Evolutionary conservation across 1,140 invertebrate genomes (phyloP).

Genomic region (Ips typographus): DNA sequence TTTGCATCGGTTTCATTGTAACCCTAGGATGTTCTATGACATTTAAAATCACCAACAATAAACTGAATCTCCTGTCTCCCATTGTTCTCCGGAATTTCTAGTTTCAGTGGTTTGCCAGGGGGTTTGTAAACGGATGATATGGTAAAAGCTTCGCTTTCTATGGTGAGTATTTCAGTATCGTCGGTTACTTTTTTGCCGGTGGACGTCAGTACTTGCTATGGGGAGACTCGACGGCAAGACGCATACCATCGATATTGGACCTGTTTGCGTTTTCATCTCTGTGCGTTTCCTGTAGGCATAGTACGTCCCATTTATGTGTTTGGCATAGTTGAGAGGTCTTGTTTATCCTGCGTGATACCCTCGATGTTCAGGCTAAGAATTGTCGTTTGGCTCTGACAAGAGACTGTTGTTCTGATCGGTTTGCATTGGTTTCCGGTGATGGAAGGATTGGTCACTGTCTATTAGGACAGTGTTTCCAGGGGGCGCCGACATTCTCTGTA

Average conservation of each 20-base stretch:
- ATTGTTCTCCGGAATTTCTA: not conserved
- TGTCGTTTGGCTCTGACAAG: no score
- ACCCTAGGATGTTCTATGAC: not conserved
- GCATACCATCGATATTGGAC: not conserved
- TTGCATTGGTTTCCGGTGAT: no score
- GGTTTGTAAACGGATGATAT: constrained; percentile 2
- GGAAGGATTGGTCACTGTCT: no score
- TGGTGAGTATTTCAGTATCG: constrained; percentile 4
- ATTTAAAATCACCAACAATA: constrained; percentile 2
- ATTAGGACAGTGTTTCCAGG: no score
- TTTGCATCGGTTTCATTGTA: constrained; percentile 3
- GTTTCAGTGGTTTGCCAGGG: not conserved
- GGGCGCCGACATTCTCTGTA: no score
- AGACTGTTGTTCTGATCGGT: no score
- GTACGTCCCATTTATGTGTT: constrained; percentile 14
- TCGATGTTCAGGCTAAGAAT: no score
- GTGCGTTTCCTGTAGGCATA: constrained; percentile 15
- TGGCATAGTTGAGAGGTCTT: not conserved
- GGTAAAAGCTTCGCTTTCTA: not conserved
- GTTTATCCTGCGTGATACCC: no score
- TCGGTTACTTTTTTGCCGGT: not conserved
- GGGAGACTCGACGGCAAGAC: not conserved
- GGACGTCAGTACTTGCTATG: not conserved
- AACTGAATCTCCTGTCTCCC: not conserved
- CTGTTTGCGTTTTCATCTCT: constrained; percentile 1